These are phyloP conservation scores for Lates calcarifer DNA, from an alignment of 2,113 vertebrate genomes.

Conservation along the genomic window DNA sequence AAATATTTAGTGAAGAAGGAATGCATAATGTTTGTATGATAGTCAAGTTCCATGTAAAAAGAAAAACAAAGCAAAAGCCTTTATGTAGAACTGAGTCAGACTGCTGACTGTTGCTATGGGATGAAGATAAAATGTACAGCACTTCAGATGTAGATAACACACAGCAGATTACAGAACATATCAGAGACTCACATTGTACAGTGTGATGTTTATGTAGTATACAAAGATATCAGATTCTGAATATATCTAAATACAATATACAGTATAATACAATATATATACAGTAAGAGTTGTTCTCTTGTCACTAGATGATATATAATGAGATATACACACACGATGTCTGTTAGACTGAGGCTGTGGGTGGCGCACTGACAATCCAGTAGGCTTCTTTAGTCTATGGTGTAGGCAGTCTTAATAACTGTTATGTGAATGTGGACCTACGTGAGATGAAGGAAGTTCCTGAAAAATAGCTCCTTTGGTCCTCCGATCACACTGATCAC, in stretches of 20 bases:
- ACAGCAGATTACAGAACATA: conserved; percentile 68
- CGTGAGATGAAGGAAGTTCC: conserved; percentile 44
- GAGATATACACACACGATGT: conserved; percentile 54
- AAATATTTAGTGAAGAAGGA: conserved; percentile 47
- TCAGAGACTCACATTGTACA: conserved; percentile 74
- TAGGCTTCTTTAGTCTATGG: conserved; percentile 53
- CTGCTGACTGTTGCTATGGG: conserved; percentile 47
- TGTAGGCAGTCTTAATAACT: conserved; percentile 46
- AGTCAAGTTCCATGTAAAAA: conserved; percentile 49
- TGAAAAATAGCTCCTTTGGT: conserved; percentile 49
- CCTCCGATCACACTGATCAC: conserved; percentile 51
- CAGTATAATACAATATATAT: no score
- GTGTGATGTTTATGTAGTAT: conserved; percentile 69
- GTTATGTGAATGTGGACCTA: conserved; percentile 74
- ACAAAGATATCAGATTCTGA: conserved; percentile 66
- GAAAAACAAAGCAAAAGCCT: conserved; percentile 14
- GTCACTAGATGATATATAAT: conserved; percentile 62
- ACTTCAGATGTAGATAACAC: conserved; percentile 77
- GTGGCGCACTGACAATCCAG: conserved; percentile 81
- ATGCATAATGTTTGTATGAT: conserved; percentile 54
- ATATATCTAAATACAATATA: conserved; percentile 67
- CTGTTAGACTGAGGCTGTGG: conserved; percentile 58
- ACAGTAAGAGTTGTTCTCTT: conserved; percentile 66
- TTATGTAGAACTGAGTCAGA: conserved; percentile 32
- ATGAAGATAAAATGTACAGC: conserved; percentile 71